A percentile compares a stretch with the other conserved stretches of the same genome.
phyloP scores from a whole-genome alignment of 2,797 vertebrate genomes.

The Pseudocheirus occidentalis region DNA sequence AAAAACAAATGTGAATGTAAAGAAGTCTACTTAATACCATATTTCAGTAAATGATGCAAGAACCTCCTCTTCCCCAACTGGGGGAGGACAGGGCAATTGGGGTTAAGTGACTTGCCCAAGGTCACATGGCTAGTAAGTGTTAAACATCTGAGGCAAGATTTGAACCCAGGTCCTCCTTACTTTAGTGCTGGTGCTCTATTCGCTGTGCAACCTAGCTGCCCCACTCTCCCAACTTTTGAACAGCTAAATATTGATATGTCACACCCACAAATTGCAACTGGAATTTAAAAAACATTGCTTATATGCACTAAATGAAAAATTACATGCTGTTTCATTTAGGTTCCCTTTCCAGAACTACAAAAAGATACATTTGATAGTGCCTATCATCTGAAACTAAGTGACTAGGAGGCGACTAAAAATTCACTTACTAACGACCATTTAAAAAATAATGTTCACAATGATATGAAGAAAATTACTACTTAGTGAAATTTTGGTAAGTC shows the following conservation, averaged over 20 bases:
- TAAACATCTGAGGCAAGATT: too few species aligned
- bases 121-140: too few species aligned
- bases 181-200: too few species aligned
- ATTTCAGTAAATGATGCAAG: not conserved
- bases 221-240: not conserved
- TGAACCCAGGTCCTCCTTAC: too few species aligned
- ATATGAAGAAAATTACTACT: constrained; percentile 4
- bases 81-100: too few species aligned
- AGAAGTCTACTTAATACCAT: not conserved
- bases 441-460: constrained; percentile 1
- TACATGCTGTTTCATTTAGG: not conserved
- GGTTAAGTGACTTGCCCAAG: too few species aligned
- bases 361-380: not conserved
- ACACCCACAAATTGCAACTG: not conserved
- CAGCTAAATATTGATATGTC: not conserved
- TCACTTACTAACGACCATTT: not conserved
- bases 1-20: not conserved
- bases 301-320: not conserved
- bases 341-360: not conserved
- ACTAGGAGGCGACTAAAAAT: constrained; percentile 14
- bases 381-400: not conserved
- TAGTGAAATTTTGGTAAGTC: constrained; percentile 2
- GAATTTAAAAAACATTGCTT: not conserved
- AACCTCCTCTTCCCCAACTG: not conserved
- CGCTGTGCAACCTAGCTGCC: too few species aligned